Evolutionary conservation across 2,888 invertebrate species (phyloP), one percentile per base, ranked within the genome.

Genomic region (Heliconius ethilla): DNA sequence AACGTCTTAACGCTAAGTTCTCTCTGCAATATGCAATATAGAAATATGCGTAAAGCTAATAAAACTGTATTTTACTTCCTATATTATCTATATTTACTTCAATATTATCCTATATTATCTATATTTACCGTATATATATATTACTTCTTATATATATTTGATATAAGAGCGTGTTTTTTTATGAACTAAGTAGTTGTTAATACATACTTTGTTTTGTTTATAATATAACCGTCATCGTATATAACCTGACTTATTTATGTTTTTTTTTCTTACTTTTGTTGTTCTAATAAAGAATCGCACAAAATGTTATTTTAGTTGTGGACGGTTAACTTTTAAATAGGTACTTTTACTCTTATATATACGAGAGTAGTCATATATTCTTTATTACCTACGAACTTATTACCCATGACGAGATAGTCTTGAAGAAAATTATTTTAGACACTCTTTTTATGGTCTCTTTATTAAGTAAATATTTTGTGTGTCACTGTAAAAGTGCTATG

Each of bases 341-440:
- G 27, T 75, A 62, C 75, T 67, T 69, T 59, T 75, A 62, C 75
- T 69, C 59, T 25, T 62, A 3, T 29, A 51, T 27, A 18, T 69
- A 45, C 2, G 40, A 69, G 22, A 62, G 59, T 25, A 75, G 37
- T 59, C 18, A 40, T 59, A 75, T 75, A 51, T 37, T 25, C 55
- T 69, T 75, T 75, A 75, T 59, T 75, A 59, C 69, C n/a, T 75
- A 13, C 67, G 67, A 69, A 69, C 66, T 69, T 69, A 75, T 75
- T 75, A 13, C 59, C 75, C 75, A 62, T 75, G 69, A 69, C 75
- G 75, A 75, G 69, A 69, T 75, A 40, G 67, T 67, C 5, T n/a
- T 5, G 15, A 25, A 25, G 40, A 40, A 25, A 25, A 69, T 27
- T 27, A 25, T 45, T 40, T 27, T 25, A 25, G 15, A 9, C 25